Conservation (phyloP, 2,113 vertebrate genomes). For the Urocitellus parryii region DNA sequence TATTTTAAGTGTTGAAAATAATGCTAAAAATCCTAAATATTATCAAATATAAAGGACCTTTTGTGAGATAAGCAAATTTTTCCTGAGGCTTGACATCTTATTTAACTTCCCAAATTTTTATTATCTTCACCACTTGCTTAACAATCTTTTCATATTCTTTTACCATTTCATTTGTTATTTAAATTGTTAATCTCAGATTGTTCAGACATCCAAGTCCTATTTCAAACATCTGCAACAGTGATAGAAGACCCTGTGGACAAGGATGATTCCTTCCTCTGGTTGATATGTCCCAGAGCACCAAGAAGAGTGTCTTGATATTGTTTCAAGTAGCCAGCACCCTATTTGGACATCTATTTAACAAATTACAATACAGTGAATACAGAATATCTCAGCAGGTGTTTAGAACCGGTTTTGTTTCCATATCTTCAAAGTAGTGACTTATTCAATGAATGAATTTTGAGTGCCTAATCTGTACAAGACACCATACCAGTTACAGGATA, state of each 20-base stretch:
- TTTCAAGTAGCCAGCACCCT: conserved; percentile 14
- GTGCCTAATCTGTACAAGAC: not conserved
- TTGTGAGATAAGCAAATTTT: not conserved
- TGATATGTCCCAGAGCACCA: not conserved
- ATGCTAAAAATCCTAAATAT: not conserved
- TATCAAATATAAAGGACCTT: not conserved
- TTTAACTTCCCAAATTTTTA: not conserved
- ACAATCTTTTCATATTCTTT: not conserved
- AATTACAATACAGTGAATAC: not conserved
- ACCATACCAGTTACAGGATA: not conserved
- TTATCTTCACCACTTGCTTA: not conserved
- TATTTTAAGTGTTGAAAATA: not conserved
- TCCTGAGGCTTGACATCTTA: not conserved
- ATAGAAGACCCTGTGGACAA: not conserved
- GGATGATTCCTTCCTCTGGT: not conserved
- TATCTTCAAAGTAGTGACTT: not conserved
- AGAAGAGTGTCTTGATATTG: not conserved
- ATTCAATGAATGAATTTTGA: conserved; percentile 3
- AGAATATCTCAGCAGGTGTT: not conserved
- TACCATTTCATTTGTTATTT: not conserved
- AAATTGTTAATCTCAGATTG: not conserved
- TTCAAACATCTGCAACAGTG: not conserved
- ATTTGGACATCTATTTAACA: not conserved
- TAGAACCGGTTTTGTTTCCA: conserved; percentile 39
- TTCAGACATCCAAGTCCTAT: not conserved